Evolutionary conservation across 2,888 invertebrate genomes (phyloP).

Genomic region (Heliconius ethilla): DNA sequence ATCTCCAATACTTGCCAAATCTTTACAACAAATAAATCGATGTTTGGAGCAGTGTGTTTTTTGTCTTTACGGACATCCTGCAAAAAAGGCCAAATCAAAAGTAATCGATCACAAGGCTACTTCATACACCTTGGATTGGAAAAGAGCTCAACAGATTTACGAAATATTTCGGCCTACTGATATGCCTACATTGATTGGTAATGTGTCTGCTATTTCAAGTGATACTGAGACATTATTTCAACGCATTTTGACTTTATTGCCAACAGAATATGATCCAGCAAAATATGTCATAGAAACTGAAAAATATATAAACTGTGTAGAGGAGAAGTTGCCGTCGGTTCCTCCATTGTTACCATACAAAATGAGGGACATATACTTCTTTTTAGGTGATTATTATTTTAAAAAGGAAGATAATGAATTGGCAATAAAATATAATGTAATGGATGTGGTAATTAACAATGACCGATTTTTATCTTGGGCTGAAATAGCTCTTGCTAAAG

Average conservation of each 20-base stretch:
- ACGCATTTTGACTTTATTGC: constrained; percentile 86
- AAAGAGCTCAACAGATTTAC: constrained; percentile 87
- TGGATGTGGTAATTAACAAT: constrained; percentile 91
- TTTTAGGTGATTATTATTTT: constrained; percentile 96
- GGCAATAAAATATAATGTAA: constrained; percentile 90
- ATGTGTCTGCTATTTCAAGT: constrained; percentile 87
- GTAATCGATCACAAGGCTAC: constrained; percentile 89
- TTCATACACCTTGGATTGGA: constrained; percentile 86
- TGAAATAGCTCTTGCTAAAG: constrained; percentile 91
- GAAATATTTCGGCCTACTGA: constrained; percentile 90
- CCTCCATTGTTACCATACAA: constrained; percentile 81
- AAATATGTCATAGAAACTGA: constrained; percentile 83
- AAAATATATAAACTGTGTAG: constrained; percentile 85
- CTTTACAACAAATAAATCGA: constrained; percentile 86
- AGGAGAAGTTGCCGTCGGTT: constrained; percentile 79
- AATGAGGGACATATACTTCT: constrained; percentile 90
- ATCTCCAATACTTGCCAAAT: constrained; percentile 84
- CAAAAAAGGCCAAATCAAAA: constrained; percentile 79
- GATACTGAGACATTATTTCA: constrained; percentile 90
- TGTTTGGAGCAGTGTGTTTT: constrained; percentile 91
- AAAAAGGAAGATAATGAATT: constrained; percentile 90
- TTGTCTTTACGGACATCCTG: constrained; percentile 93
- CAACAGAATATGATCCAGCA: constrained; percentile 85
- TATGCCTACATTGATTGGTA: constrained; percentile 91
- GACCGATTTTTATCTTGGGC: constrained; percentile 96